Evolutionary conservation across 1,140 invertebrate genomes (phyloP), one percentile per base, ranked within the genome.

Genomic region (Bactericera cockerelli): DNA sequence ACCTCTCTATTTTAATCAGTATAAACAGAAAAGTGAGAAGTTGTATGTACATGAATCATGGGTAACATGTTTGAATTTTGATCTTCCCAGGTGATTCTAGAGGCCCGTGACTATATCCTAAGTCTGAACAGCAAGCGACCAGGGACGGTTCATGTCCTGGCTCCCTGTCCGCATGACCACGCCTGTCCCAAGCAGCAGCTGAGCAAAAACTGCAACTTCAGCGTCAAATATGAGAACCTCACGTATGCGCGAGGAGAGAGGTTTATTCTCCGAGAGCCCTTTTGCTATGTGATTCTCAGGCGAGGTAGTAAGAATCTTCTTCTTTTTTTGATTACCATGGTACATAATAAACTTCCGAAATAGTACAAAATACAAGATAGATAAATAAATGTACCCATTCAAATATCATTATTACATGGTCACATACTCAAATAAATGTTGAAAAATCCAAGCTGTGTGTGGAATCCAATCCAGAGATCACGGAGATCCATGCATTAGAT

Each of bases 141-240:
- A 39, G 53, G 26, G 26, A 14, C 54, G 19, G 70, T 65, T 6
- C 80, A 87, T 65, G 78, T 87, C 33, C 81, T 89, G 70, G 79
- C 86, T 53, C 89, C 86, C 13, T 49, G 90, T 72, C 82, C 89
- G 0, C 87, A 93, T 68, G 82, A 92, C 61, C 67, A 71, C 11
- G 59, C 68, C 0, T 95, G 91, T 72, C 90, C 90, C 1, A 73
- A 80, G 60, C 79, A 78, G 58, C 39, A 71, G 0, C 54, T 36
- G 39, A 72, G 80, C 62, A 72, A 77, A 11, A 83, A 86, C 0
- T 94, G 91, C 69, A 89, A 86, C 70, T 93, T 89, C 70, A 65
- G 78, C 61, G 76, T 82, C 22, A 65, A 72, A 11, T 91, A 83
- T 70, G 68, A 74, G 38, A 72, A 77, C 1, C 66, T 87, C 59